Base-by-base conservation (phyloP, 2,797 vertebrate genomes). In the Halcyon leucocephala region DNA sequence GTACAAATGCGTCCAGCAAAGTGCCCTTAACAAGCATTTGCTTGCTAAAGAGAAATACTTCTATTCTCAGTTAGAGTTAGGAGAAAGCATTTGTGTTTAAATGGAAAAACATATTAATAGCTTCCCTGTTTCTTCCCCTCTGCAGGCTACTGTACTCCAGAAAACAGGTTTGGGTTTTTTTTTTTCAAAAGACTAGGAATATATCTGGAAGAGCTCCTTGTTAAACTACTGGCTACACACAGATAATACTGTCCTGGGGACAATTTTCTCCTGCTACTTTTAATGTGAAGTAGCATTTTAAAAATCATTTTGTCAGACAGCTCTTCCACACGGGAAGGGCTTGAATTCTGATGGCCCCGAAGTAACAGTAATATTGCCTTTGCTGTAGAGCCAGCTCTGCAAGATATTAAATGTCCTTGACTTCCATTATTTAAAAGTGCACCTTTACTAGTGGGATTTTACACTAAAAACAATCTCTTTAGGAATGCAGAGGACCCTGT, bases 201-300 rank as follows among this genome's bases (percentile, higher is more conserved):
- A 41, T 33, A 64, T 83, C 77, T 90, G 58, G 58, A 93, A 93
- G 70, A 96, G 48, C 48, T 90, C 37, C 80, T 79, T 76, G 66
- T 71, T 88, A 90, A 96, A 94, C 65, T 83, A 86, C 77, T 70
- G 31, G 61, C 58, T 95, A 90, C 82, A 90, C 42, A 49, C 33
- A 83, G 76, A 93, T 95, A 97, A 93, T 88, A 74, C 66, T 12
- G 0, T 91, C 89, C 89, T 60, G 70, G 85, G 87, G 66, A 88
- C 48, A 93, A 83, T 94, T 95, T 94, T 83, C 85, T 88, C 72
- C 62, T 76, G 85, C 60, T 89, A 74, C 82, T 86, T 90, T 91
- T 90, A 95, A 94, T 69, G 58, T 88, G 73, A 95, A 94, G 82
- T 39, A 91, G 70, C 70, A 79, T 95, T 95, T 96, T 91, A 79